phyloP scores from a whole-genome alignment of 2,888 invertebrate genomes.

The Beris morrisii region DNA sequence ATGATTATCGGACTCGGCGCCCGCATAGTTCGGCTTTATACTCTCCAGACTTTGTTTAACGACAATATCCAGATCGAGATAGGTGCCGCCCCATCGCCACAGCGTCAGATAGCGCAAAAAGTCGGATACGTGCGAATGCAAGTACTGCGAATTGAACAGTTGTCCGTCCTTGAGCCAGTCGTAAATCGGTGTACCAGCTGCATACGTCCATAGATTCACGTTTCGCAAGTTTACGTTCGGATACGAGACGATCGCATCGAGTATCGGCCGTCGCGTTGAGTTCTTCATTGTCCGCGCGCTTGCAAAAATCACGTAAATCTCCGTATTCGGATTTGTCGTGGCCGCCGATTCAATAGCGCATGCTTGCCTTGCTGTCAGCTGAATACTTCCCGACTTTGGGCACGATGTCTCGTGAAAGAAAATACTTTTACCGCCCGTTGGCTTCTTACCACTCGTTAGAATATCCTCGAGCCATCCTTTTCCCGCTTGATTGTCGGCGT shows the following conservation, averaged over 20 bases:
- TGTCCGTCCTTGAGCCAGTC: constrained; percentile 49
- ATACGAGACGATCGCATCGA: constrained; percentile 48
- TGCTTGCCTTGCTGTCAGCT: constrained; percentile 50
- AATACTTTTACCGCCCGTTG: constrained; percentile 48
- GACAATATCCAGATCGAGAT: constrained; percentile 74
- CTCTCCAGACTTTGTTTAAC: constrained; percentile 63
- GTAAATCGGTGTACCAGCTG: constrained; percentile 49
- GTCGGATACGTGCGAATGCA: constrained; percentile 49
- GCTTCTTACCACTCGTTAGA: constrained; percentile 45
- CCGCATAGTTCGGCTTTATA: constrained; percentile 61
- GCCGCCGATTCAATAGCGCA: constrained; percentile 56
- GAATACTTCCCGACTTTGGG: constrained; percentile 33
- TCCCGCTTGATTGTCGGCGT: no score
- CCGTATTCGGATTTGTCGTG: constrained; percentile 49
- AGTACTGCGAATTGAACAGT: constrained; percentile 45
- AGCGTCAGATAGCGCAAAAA: constrained; percentile 56
- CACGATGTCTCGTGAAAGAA: constrained; percentile 57
- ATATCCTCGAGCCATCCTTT: constrained; percentile 46
- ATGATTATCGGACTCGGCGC: constrained; percentile 62
- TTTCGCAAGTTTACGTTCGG: constrained; percentile 50
- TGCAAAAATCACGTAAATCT: constrained; percentile 51
- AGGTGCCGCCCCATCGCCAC: constrained; percentile 77
- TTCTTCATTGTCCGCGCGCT: constrained; percentile 41
- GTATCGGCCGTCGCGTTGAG: constrained; percentile 40
- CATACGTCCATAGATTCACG: constrained; percentile 50